Conservation (phyloP, 2,888 invertebrate genomes). For the Lasioglossum morio region DNA sequence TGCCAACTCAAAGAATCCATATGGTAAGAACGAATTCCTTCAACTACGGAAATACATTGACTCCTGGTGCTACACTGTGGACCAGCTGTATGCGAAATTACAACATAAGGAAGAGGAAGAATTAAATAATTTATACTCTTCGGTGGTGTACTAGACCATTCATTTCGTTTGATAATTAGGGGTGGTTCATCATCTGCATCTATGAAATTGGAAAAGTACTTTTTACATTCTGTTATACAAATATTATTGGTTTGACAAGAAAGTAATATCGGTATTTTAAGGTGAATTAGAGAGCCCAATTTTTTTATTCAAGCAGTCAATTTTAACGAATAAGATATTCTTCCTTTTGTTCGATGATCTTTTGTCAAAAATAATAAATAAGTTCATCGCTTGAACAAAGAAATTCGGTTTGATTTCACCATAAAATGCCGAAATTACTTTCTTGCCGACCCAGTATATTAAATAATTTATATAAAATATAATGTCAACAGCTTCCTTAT, state of each 20-base stretch:
- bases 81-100: slow-evolving; percentile 87
- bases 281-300: too few relatives aligned
- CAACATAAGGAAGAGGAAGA: slow-evolving; percentile 86
- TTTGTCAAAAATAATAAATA: too few relatives aligned
- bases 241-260: not conserved
- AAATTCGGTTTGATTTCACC: too few relatives aligned
- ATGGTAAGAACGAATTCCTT: slow-evolving; percentile 86
- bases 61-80: slow-evolving; percentile 84
- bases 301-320: too few relatives aligned
- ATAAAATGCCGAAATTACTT: too few relatives aligned
- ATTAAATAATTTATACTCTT: slow-evolving; percentile 86
- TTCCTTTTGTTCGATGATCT: too few relatives aligned
- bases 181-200: slow-evolving; percentile 83
- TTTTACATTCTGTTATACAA: not conserved
- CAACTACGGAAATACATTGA: slow-evolving; percentile 84
- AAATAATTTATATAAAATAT: not conserved
- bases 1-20: slow-evolving; percentile 85
- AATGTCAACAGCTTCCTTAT: not conserved
- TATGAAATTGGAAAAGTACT: not conserved
- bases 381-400: too few relatives aligned
- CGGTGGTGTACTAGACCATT: slow-evolving; percentile 87
- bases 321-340: too few relatives aligned
- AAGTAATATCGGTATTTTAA: too few relatives aligned
- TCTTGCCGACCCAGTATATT: not conserved
- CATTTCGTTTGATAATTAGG: slow-evolving; percentile 85